Evolutionary conservation across 2,888 invertebrate species (phyloP), one percentile per base, ranked within the genome.

Genomic region (Agonopterix arenella): DNA sequence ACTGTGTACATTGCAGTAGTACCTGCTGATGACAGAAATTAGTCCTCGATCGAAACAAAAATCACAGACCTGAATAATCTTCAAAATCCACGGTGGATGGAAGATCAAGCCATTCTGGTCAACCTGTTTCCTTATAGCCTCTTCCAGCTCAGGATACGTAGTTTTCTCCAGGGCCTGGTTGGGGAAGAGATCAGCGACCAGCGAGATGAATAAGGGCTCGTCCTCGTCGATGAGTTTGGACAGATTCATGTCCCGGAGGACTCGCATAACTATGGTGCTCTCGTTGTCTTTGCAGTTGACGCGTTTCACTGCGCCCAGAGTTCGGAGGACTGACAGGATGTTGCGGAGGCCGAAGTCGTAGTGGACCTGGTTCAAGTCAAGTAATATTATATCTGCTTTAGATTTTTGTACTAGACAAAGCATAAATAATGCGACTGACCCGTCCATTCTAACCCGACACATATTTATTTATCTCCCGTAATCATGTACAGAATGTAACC

Each of bases 221-320:
- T 98, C 98, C 79, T 98, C 98, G 71, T 98, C 98, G 61, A 98
- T 98, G 47, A 98, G 88, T 82, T 98, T 98, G 3, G 98, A 98
- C 11, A 98, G 90, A 90, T 98, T 98, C 98, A 98, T 98, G 75
- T 98, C 98, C 60, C 98, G 90, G n/a, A 98, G 86, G 9, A 98
- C 98, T 16, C 43, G 90, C 98, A 98, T 98, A 10, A 98, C 98
- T 60, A 97, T 98, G 10, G 97, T 97, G 68, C 97, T 96, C 84
- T 98, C 98, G 43, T 95, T 93, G 80, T 98, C 98, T 81, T 96
- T 96, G 8, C 93, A 94, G 82, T 98, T 98, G 8, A 94, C 93
- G 54, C 98, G 90, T 78, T 98, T 98, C 0, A 97, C 93, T 0
- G 98, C 96, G 7, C 98, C 98, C 11, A 98, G 90, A 7, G 97